phyloP scores from a whole-genome alignment of 1,140 invertebrate species.

The Grapholita molesta region DNA sequence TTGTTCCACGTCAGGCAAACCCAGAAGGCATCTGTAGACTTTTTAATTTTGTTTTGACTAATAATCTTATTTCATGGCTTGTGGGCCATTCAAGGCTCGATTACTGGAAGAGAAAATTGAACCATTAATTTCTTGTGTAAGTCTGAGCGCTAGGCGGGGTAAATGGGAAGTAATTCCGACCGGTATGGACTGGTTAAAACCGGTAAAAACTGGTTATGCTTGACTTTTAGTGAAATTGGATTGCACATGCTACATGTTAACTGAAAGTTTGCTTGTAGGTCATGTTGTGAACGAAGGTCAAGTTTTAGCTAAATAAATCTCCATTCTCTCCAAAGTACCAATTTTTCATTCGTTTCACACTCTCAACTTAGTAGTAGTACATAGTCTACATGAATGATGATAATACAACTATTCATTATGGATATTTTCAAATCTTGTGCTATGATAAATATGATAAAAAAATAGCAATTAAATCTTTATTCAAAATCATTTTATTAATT shows the following conservation, averaged over 20 bases:
- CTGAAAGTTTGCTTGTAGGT: too few relatives aligned
- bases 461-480: too few relatives aligned
- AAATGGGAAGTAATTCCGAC: neutral
- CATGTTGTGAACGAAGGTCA: too few relatives aligned
- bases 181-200: neutral
- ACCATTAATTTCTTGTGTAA: constrained; percentile 52
- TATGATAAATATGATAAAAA: too few relatives aligned
- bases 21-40: constrained; percentile 20
- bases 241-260: neutral
- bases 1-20: constrained; percentile 33
- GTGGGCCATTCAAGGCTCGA: constrained; percentile 58
- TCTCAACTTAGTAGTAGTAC: too few relatives aligned
- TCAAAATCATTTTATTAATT: too few relatives aligned
- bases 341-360: too few relatives aligned
- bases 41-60: constrained; percentile 29
- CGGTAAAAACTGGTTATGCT: neutral
- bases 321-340: too few relatives aligned
- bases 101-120: constrained; percentile 61
- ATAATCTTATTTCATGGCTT: constrained; percentile 61
- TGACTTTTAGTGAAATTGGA: constrained; percentile 11
- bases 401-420: too few relatives aligned
- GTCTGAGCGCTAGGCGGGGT: neutral
- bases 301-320: too few relatives aligned
- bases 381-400: too few relatives aligned
- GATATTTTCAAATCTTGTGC: too few relatives aligned